phyloP scores from a whole-genome alignment of 1,140 invertebrate genomes.

The Colletes latitarsis region DNA sequence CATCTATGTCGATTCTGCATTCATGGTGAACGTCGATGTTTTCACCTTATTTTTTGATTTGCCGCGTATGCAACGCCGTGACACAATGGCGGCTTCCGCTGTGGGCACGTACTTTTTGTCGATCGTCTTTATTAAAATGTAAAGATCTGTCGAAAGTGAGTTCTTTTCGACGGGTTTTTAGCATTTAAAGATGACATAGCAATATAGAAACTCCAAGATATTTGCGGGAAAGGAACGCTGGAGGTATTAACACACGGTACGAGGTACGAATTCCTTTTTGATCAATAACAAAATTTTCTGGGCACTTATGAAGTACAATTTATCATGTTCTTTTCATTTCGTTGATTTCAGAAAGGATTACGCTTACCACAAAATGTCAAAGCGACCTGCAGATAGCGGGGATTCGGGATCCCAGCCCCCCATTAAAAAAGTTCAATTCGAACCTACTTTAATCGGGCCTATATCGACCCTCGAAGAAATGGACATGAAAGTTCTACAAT shows the following conservation, averaged over 20 bases:
- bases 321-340: constrained; percentile 6
- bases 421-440: constrained; percentile 96
- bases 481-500: constrained; percentile 97
- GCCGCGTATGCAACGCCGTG: constrained; percentile 49
- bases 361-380: constrained; percentile 84
- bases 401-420: constrained; percentile 85
- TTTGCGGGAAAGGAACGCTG: constrained; percentile 23
- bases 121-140: constrained; percentile 45
- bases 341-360: constrained; percentile 35
- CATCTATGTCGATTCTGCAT: background rate
- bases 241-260: constrained; percentile 25
- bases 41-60: constrained; percentile 48
- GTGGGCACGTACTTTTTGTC: constrained; percentile 43
- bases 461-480: constrained; percentile 97
- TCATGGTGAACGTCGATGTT: constrained; percentile 27
- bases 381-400: constrained; percentile 86
- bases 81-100: constrained; percentile 66
- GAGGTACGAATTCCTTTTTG: constrained; percentile 36
- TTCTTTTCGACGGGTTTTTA: constrained; percentile 25
- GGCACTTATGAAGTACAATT: constrained; percentile 29
- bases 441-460: constrained; percentile 94
- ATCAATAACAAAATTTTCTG: constrained; percentile 46
- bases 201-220: constrained; percentile 1
- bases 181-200: constrained; percentile 52
- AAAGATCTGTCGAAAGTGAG: constrained; percentile 48